Percentiles rank a stretch among this genome's conserved stretches.
These are phyloP conservation scores for Amazona guildingii DNA, from an alignment of 2,113 vertebrate genomes.

Conservation along the genomic window DNA sequence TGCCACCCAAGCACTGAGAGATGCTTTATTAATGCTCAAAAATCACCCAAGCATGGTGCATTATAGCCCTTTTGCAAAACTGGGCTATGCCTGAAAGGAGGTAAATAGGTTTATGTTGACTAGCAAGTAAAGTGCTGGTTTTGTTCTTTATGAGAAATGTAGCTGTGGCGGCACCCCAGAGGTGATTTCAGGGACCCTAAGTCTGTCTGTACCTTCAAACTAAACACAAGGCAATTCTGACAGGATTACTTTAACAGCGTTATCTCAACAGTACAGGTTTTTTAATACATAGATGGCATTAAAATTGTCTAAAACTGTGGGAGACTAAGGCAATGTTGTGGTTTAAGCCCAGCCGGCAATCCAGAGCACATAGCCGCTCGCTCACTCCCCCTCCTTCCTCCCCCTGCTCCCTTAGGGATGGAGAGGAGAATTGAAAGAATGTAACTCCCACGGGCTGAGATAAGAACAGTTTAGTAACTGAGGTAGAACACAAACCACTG, in stretches of 20 bases:
- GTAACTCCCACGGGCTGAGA: no score
- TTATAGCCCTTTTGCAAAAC: not conserved
- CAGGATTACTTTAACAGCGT: not conserved
- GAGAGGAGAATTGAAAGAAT: no score
- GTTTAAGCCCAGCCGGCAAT: no score
- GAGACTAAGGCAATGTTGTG: not conserved
- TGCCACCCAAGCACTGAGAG: not conserved
- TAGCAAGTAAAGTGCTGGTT: not conserved
- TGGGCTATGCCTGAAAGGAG: not conserved
- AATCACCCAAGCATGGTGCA: not conserved
- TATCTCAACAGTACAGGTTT: not conserved
- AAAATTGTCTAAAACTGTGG: not conserved
- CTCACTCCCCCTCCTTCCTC: no score
- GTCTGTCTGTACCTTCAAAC: not conserved
- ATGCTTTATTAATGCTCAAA: not conserved
- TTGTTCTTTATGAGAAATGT: not conserved
- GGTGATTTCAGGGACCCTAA: not conserved
- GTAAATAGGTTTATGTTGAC: not conserved
- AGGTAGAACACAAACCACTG: no score
- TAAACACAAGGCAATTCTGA: not conserved
- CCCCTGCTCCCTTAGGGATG: no score
- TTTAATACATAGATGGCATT: not conserved
- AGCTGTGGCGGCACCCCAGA: not conserved
- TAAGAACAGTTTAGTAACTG: no score
- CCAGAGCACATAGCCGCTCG: no score